These are phyloP conservation scores for Cervus canadensis DNA, from an alignment of 2,113 vertebrate genomes.

Conservation along the genomic window DNA sequence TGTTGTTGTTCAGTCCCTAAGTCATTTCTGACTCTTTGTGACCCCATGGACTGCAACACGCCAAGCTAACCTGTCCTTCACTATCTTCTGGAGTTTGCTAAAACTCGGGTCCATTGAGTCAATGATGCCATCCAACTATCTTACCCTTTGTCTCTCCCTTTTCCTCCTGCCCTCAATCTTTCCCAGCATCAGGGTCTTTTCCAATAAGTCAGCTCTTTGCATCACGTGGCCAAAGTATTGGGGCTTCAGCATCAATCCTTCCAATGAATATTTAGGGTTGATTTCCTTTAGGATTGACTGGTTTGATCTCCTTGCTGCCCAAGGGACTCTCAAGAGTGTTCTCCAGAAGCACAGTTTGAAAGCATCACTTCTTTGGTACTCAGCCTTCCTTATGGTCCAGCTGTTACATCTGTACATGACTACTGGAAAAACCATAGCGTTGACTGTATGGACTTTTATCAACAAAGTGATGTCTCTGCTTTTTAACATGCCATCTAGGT, in stretches of 20 bases:
- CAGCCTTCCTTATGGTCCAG: neutral
- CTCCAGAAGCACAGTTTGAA: neutral
- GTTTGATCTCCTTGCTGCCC: neutral
- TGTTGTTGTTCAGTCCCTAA: neutral
- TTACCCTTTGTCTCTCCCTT: neutral
- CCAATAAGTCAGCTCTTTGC: neutral
- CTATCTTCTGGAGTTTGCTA: neutral
- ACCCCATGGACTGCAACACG: neutral
- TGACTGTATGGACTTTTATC: neutral
- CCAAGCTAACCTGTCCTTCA: neutral
- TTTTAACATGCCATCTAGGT: neutral
- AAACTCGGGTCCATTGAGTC: neutral
- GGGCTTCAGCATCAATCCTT: neutral
- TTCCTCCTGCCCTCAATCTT: neutral
- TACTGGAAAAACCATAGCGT: neutral
- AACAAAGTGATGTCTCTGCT: neutral
- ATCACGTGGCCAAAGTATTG: neutral
- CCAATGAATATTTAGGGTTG: neutral
- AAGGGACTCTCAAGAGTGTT: neutral
- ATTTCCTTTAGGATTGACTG: neutral
- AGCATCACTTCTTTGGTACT: neutral
- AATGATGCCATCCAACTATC: neutral
- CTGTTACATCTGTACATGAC: neutral
- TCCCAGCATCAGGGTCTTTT: neutral
- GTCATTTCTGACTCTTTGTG: neutral